Conservation (phyloP, 1,140 invertebrate species). For the Drosophila bifasciata region DNA sequence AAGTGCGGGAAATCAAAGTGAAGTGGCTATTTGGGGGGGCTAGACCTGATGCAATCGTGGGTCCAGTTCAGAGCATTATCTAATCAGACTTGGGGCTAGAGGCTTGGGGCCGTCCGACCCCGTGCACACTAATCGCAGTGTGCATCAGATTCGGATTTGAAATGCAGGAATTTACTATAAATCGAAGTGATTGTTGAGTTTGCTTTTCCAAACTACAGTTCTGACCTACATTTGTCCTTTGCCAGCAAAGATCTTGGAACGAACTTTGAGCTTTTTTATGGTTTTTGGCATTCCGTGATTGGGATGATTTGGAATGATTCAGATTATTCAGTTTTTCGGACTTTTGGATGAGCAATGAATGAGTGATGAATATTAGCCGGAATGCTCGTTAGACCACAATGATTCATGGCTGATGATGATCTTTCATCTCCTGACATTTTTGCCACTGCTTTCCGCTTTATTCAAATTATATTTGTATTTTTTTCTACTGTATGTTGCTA, state of each 20-base stretch:
- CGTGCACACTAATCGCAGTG: constrained; percentile 43
- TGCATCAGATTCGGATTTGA: constrained; percentile 67
- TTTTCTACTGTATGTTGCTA: constrained; percentile 15
- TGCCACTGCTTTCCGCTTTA: constrained; percentile 16
- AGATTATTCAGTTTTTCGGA: too few relatives aligned
- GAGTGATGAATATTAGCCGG: constrained; percentile 4
- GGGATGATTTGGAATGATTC: too few relatives aligned
- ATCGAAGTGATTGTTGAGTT: constrained; percentile 68
- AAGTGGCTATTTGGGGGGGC: constrained; percentile 12
- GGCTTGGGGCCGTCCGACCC: constrained; percentile 28
- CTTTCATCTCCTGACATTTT: constrained; percentile 23
- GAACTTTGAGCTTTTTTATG: neutral
- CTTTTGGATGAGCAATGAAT: neutral
- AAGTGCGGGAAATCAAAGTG: constrained; percentile 33
- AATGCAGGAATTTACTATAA: constrained; percentile 54
- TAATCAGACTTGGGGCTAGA: constrained; percentile 42
- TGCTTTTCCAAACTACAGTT: constrained; percentile 40
- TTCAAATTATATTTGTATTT: constrained; percentile 15
- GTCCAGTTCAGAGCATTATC: constrained; percentile 49
- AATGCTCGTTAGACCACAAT: neutral
- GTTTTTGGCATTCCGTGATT: too few relatives aligned
- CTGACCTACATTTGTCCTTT: constrained; percentile 66
- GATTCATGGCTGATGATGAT: constrained; percentile 23
- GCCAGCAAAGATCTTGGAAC: constrained; percentile 8
- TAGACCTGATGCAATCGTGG: constrained; percentile 42